Percentiles rank a stretch among this genome's conserved stretches.
These are phyloP conservation scores for Cynopterus sphinx DNA, from an alignment of 2,797 vertebrate species.

Conservation along the genomic window DNA sequence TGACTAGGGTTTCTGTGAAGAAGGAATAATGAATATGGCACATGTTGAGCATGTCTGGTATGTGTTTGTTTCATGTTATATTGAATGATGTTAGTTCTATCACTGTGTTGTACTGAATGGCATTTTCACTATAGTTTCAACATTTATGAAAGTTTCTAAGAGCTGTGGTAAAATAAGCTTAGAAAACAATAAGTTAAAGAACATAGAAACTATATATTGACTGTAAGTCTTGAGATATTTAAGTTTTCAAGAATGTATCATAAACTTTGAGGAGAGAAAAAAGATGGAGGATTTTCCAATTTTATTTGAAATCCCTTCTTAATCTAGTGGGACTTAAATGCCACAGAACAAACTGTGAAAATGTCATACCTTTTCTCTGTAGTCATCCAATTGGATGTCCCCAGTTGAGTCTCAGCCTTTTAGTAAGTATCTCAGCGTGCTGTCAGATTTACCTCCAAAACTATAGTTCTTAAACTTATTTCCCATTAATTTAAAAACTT, in stretches of 20 bases:
- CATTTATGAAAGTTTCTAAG: background rate
- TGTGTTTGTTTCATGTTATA: background rate
- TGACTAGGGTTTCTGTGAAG: background rate
- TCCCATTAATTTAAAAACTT: background rate
- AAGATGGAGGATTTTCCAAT: background rate
- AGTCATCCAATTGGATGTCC: background rate
- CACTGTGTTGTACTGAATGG: background rate
- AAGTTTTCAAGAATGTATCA: background rate
- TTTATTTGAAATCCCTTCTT: background rate
- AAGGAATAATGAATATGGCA: slow-evolving; percentile 14
- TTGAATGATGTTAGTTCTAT: background rate
- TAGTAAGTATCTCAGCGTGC: background rate
- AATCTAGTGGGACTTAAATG: background rate
- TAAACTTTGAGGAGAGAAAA: background rate
- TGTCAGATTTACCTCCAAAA: background rate
- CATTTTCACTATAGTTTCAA: background rate
- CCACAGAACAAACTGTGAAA: background rate
- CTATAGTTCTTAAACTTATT: background rate
- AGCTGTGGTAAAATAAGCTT: slow-evolving; percentile 27
- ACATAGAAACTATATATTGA: background rate
- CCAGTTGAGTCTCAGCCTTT: background rate
- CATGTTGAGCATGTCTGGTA: background rate
- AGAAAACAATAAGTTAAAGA: background rate
- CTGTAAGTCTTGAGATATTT: slow-evolving; percentile 15
- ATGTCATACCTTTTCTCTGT: background rate